A percentile compares a stretch with the other conserved stretches of the same genome.
Evolutionary conservation across 1,140 invertebrate genomes (phyloP).

Genomic region (Drosophila neocordata): DNA sequence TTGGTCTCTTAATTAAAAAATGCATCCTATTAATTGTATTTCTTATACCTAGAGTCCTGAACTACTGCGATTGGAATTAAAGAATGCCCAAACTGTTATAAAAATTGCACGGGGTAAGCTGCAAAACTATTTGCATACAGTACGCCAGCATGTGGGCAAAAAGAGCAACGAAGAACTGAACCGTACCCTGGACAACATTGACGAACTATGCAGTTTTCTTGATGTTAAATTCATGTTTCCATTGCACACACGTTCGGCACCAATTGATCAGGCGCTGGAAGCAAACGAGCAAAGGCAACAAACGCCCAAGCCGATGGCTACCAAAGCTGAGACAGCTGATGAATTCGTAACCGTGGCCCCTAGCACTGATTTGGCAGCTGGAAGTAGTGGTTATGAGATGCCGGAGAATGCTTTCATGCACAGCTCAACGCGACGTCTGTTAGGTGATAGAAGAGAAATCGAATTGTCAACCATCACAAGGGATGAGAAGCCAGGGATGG

Average conservation of each 20-base stretch:
- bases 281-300: constrained; percentile 73
- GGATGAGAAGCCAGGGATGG: constrained; percentile 60
- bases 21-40: not conserved
- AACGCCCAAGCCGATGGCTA: not conserved
- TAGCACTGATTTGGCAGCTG: not conserved
- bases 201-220: constrained; percentile 81
- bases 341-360: not conserved
- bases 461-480: constrained; percentile 71
- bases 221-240: constrained; percentile 73
- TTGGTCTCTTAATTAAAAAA: not conserved
- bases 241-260: constrained; percentile 48
- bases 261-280: constrained; percentile 78
- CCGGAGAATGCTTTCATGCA: constrained; percentile 76
- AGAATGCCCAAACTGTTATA: constrained; percentile 82
- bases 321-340: not conserved
- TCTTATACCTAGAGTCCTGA: constrained; percentile 75
- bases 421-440: constrained; percentile 59
- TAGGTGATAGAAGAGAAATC: constrained; percentile 66
- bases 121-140: constrained; percentile 73
- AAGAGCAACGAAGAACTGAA: constrained; percentile 66
- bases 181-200: constrained; percentile 82
- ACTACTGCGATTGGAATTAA: constrained; percentile 78
- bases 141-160: constrained; percentile 71
- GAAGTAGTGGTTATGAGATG: constrained; percentile 50
- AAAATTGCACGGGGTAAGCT: constrained; percentile 81